Conservation (phyloP, 53 echinoderm and acorn worm species). For the Antedon mediterranea region DNA sequence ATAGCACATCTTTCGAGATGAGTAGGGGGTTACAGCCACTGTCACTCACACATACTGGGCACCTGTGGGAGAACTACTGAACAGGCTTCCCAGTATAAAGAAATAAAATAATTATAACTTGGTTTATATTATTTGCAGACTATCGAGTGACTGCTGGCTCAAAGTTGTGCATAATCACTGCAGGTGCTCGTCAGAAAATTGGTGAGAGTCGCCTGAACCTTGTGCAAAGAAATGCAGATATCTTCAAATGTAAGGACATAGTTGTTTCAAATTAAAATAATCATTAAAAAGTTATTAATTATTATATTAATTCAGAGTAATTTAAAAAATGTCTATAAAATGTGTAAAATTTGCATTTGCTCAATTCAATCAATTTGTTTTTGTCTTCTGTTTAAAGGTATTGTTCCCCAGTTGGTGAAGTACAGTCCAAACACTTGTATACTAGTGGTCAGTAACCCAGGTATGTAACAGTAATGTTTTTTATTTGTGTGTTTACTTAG, state of each 20-base stretch:
- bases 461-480: background rate
- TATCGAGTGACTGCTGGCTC: slow-evolving; percentile 73
- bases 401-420: slow-evolving; percentile 68
- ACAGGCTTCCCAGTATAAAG: no score
- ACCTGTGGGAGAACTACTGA: no score
- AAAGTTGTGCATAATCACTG: slow-evolving; percentile 69
- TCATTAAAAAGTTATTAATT: background rate
- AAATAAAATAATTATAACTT: no score
- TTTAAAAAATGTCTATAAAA: no score
- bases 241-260: slow-evolving; percentile 44
- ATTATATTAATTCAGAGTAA: background rate
- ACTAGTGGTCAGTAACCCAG: slow-evolving; percentile 64
- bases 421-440: slow-evolving; percentile 62
- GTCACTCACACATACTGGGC: no score
- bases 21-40: no score
- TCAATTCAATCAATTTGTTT: background rate
- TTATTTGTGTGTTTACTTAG: background rate
- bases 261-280: background rate
- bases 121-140: slow-evolving; percentile 28
- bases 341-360: no score
- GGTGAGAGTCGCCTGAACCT: slow-evolving; percentile 77
- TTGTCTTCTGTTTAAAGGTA: slow-evolving; percentile 21
- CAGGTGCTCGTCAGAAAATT: slow-evolving; percentile 75
- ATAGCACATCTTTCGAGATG: no score
- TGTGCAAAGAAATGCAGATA: slow-evolving; percentile 82